Base-by-base conservation (phyloP, 2,888 invertebrate genomes). In the Rugalucina vietnamica region DNA sequence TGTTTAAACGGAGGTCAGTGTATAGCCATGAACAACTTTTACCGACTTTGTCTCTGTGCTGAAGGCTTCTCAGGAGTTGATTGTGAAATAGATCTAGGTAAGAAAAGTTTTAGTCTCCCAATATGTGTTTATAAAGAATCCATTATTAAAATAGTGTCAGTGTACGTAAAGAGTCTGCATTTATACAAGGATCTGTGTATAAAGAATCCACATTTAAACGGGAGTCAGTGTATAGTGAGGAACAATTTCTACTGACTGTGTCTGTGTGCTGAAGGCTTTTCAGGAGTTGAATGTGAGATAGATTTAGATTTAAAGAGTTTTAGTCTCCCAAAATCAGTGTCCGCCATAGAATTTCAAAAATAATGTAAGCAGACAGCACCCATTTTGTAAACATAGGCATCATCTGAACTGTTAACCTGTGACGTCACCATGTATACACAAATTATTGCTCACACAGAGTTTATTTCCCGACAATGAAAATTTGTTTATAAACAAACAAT, bases 1-100 rank as follows among this genome's bases (percentile, higher is more conserved):
- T 90, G 90, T 70, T 50, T 86, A 27, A 88, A 89, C 76, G 78
- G 79, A 18, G 89, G 86, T 0, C n/a, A 50, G 1, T 90, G 90
- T 79, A 34, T 79, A 0, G 50, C 80, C 24, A 71, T 78, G 60
- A 81, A 71, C 49, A 71, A 86, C 24, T 88, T 80, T n/a, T 60
- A 83, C 37, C 75, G 85, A 12, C 76, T 85, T 1, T 90, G 90
- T 54, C 57, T 74, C 27, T 90, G 90, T 71, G 57, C 36, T 0
- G 49, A 57, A 21, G 90, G 90, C 12, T 89, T 85, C 73, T 80
- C 85, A 10, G 90, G 90, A 1, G 36, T 74, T 27, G 70, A 85
- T 74, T 90, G 90, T 78, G 87, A 90, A 82, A 70, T 76, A 18
- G 83, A 90, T 50, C 32, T 85, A 24, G 76, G 88, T 88, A 70